phyloP scores from a whole-genome alignment of 2,113 vertebrate genomes.

The Trematocara zebra region DNA sequence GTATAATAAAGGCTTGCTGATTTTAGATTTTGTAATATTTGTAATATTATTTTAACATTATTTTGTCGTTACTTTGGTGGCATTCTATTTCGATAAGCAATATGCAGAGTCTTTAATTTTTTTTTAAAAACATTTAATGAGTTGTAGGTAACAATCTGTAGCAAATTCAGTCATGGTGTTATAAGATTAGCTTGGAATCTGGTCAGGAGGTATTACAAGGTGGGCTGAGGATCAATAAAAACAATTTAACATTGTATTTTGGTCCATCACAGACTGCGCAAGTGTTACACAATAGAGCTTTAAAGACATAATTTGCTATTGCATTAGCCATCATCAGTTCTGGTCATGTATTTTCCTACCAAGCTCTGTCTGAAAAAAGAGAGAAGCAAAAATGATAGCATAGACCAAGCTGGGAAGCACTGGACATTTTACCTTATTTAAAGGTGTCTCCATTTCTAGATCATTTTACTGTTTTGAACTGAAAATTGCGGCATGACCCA shows the following conservation, averaged over 20 bases:
- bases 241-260: background rate
- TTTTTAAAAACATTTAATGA: background rate
- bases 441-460: background rate
- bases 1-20: background rate
- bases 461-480: background rate
- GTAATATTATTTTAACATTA: background rate
- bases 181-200: background rate
- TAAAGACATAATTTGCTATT: background rate
- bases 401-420: background rate
- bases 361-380: background rate
- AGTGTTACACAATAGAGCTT: background rate
- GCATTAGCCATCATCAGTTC: background rate
- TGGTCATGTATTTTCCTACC: background rate
- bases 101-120: background rate
- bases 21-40: background rate
- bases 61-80: background rate
- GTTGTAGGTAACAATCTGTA: background rate
- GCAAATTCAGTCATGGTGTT: background rate
- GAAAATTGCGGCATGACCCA: background rate
- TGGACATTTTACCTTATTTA: rapidly evolving
- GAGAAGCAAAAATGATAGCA: background rate
- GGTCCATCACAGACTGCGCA: rapidly evolving
- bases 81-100: background rate
- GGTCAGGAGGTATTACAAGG: background rate
- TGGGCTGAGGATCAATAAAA: background rate